Evolutionary conservation across 2,888 invertebrate species (phyloP).

Genomic region (Lepidochitona cinerea): DNA sequence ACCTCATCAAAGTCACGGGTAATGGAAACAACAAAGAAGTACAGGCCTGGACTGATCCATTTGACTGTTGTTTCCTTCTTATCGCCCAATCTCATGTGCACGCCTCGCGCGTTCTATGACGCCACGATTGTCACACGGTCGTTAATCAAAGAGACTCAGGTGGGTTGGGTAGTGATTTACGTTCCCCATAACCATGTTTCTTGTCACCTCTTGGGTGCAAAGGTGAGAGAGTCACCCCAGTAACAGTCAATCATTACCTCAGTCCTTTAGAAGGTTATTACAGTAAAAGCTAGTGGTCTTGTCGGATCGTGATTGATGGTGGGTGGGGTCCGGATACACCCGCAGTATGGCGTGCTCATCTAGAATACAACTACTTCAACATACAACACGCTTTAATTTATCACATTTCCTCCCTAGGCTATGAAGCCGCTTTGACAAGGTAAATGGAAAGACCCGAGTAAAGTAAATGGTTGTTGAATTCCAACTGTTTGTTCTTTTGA

Average conservation of each 20-base stretch:
- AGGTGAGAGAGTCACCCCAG: not conserved
- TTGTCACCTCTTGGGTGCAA: not conserved
- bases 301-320: too few species aligned
- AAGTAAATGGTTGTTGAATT: not conserved
- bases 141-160: conserved; percentile 4
- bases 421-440: not conserved
- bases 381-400: not conserved
- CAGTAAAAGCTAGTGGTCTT: too few species aligned
- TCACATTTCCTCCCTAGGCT: not conserved
- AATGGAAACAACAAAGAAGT: not conserved
- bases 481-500: not conserved
- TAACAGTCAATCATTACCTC: not conserved
- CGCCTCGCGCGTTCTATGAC: conserved; percentile 1
- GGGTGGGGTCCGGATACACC: too few species aligned
- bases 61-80: not conserved
- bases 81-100: conserved; percentile 1
- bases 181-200: not conserved
- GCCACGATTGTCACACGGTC: conserved; percentile 8
- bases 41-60: too few species aligned
- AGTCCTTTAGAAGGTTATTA: too few species aligned
- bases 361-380: not conserved
- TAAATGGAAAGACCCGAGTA: not conserved
- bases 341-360: not conserved
- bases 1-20: not conserved
- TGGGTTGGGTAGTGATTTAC: conserved; percentile 6